Percentiles rank a stretch among this genome's conserved stretches.
Evolutionary conservation across 2,113 vertebrate genomes (phyloP).

Genomic region (Nettapus auritus): DNA sequence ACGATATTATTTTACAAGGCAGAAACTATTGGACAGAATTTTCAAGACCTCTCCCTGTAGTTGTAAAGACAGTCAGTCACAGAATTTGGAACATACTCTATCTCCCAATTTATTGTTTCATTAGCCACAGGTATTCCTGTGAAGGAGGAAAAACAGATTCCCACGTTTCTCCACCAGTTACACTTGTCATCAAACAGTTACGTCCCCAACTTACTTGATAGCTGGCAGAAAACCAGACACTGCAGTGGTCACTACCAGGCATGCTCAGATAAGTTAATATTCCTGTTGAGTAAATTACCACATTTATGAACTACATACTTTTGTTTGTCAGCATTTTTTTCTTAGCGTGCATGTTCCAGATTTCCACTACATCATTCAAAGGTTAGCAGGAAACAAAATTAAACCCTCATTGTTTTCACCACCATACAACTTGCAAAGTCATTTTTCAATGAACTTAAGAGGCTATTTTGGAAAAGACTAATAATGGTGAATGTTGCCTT

Average conservation of each 20-base stretch:
- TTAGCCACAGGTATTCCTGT: neutral
- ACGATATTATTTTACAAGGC: neutral
- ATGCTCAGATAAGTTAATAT: conserved; percentile 19
- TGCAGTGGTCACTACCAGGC: neutral
- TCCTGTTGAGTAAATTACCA: conserved; percentile 46
- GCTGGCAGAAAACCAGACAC: neutral
- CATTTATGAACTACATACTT: conserved; percentile 30
- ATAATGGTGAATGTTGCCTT: conserved; percentile 31
- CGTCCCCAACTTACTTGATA: neutral
- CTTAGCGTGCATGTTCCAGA: neutral
- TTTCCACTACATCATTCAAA: conserved; percentile 58
- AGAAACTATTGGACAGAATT: neutral
- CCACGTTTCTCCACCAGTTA: neutral
- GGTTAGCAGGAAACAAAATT: conserved; percentile 48
- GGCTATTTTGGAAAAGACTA: conserved; percentile 40
- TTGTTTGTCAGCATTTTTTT: conserved; percentile 40
- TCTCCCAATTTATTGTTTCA: neutral
- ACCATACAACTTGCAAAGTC: conserved; percentile 15
- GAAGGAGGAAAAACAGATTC: neutral
- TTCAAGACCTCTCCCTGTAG: neutral
- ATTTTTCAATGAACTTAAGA: conserved; percentile 54
- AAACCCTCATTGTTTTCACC: conserved; percentile 34
- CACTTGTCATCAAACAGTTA: neutral
- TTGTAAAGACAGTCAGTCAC: neutral
- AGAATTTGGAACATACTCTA: neutral